These are phyloP conservation scores for Drosophila birchii DNA, from an alignment of 2,888 invertebrate species.

Conservation along the genomic window DNA sequence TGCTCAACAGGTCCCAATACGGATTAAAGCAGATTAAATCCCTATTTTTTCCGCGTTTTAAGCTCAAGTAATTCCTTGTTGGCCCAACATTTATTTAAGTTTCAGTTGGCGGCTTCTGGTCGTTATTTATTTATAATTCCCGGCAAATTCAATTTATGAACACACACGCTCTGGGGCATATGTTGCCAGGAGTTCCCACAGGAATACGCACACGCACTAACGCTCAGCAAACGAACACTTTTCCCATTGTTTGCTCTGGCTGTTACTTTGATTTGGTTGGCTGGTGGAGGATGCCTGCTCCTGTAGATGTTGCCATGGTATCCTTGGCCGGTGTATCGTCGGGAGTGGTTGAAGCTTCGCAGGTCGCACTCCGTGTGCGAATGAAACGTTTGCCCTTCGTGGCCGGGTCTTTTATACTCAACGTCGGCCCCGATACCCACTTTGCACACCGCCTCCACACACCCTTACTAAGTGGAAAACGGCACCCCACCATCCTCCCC, in stretches of 20 bases:
- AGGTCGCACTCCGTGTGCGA: conserved; percentile 57
- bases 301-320: conserved; percentile 38
- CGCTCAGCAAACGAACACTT: conserved; percentile 18
- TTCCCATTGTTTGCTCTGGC: conserved; percentile 4
- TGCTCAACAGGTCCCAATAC: conserved; percentile 17
- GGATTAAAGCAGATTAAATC: neutral
- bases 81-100: neutral
- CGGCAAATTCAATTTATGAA: conserved; percentile 47
- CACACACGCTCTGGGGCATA: conserved; percentile 19
- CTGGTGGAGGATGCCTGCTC: conserved; percentile 23
- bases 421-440: conserved; percentile 13
- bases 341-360: conserved; percentile 25
- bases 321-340: conserved; percentile 16
- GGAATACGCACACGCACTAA: conserved; percentile 21
- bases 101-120: conserved; percentile 1
- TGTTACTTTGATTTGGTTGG: conserved; percentile 28
- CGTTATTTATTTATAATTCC: conserved; percentile 48
- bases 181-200: conserved; percentile 14
- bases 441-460: conserved; percentile 8
- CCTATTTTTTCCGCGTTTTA: neutral
- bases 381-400: conserved; percentile 62
- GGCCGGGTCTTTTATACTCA: conserved; percentile 69
- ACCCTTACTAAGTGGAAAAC: conserved; percentile 11
- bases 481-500: conserved; percentile 4
- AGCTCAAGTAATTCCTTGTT: neutral